Evolutionary conservation across 2,113 vertebrate species (phyloP), one percentile per base, ranked within the genome.

Genomic region (Poicephalus gulielmi): DNA sequence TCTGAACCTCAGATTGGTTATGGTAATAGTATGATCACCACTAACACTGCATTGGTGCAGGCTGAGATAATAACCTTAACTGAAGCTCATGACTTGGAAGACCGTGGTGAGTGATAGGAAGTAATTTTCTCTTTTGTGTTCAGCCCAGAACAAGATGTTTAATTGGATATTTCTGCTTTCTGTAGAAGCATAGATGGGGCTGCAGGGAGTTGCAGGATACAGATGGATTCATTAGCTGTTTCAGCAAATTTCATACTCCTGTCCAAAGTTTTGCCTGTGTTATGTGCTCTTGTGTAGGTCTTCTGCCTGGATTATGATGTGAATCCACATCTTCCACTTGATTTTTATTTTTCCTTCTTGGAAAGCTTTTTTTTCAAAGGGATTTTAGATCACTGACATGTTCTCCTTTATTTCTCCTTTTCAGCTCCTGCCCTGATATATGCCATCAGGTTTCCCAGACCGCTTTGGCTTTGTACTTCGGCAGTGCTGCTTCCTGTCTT

Each of bases 71-170:
- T 60, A 62, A 44, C 14, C n/a, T 24, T 11, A 14, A 19, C n/a
- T 46, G 67, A 70, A 64, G 46, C 52, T 59, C 17, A 9, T 1
- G 5, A 37, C 59, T 76, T 91, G 68, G 35, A 93, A 94, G 64
- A 73, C 25, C 8, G 2, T 68, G 47, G 47, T 74, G 43, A 28
- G 27, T 69, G 41, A 66, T 82, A 82, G 19, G 62, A 87, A 70
- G 47, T 73, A 33, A 63, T 85, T 60, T 88, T 84, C 44, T 87
- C 85, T 87, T 82, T 67, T 83, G 46, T 79, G 46, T 92, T 90
- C 69, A 71, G 64, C 35, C 35, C 63, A 85, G 88, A 52, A 83
- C 24, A 18, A 66, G 73, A 33, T 78, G 22, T 68, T 87, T 90
- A 80, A 84, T 64, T 91, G 83, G 69, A 59, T 49, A 17, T 12